These are phyloP conservation scores for Elgonia sp. DNA, from an alignment of 2,888 invertebrate species.

Conservation along the genomic window DNA sequence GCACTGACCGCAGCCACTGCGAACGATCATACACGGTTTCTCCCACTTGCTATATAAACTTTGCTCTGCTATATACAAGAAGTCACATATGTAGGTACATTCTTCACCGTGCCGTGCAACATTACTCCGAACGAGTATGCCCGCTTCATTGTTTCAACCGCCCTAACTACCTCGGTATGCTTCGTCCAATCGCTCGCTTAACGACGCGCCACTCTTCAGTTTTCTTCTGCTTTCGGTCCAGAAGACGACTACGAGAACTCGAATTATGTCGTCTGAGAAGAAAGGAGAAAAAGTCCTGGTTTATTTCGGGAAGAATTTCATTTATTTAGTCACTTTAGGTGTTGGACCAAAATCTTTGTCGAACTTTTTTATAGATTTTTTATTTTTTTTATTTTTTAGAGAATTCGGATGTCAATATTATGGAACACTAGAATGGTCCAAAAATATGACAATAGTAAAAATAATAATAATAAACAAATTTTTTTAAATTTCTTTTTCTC, in stretches of 20 bases:
- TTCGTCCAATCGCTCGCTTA: conserved; percentile 35
- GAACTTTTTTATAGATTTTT: too few relatives aligned
- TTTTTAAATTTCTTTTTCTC: too few relatives aligned
- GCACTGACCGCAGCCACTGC: conserved; percentile 73
- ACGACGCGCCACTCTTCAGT: conserved; percentile 51
- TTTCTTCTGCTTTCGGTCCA: conserved; percentile 37
- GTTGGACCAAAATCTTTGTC: too few relatives aligned
- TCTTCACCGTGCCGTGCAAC: conserved; percentile 63
- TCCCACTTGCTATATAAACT: conserved; percentile 73
- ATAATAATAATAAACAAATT: too few relatives aligned
- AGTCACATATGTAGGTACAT: conserved; percentile 71
- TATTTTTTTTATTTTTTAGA: too few relatives aligned
- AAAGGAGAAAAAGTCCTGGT: background rate
- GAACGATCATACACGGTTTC: conserved; percentile 76
- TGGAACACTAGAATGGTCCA: too few relatives aligned
- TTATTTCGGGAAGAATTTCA: conserved; percentile 37
- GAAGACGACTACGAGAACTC: conserved; percentile 37
- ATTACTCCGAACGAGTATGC: conserved; percentile 67
- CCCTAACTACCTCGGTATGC: conserved; percentile 44
- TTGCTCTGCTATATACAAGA: conserved; percentile 68
- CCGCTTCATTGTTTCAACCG: conserved; percentile 69
- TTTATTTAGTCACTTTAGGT: too few relatives aligned
- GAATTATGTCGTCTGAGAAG: conserved; percentile 34
- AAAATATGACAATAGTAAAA: too few relatives aligned
- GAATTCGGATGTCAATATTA: too few relatives aligned